A percentile compares a stretch with the other conserved stretches of the same genome.
phyloP scores from a whole-genome alignment of 2,888 invertebrate species.

The Mythimna vitellina region DNA sequence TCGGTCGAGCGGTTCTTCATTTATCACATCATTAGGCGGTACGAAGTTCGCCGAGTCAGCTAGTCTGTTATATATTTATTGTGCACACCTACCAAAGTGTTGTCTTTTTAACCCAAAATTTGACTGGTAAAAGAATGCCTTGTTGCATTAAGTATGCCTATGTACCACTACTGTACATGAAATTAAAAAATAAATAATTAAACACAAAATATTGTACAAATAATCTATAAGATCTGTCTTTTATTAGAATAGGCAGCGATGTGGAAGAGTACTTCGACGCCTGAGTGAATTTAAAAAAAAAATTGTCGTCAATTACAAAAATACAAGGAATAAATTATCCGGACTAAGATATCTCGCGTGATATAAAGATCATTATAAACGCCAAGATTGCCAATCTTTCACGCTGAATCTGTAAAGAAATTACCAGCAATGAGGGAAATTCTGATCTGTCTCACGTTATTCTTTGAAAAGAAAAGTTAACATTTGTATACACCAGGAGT shows the following conservation, averaged over 20 bases:
- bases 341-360: constrained; percentile 10
- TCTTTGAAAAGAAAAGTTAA: constrained; percentile 27
- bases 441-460: constrained; percentile 19
- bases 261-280: too few species aligned
- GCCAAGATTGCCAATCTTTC: constrained; percentile 19
- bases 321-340: not conserved
- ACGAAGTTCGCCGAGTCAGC: too few species aligned
- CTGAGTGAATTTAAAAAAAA: too few species aligned
- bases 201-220: not conserved
- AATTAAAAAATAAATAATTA: too few species aligned
- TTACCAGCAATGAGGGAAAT: constrained; percentile 25
- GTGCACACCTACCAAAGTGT: too few species aligned
- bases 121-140: too few species aligned
- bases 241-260: not conserved
- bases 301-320: not conserved
- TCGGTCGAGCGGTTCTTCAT: too few species aligned
- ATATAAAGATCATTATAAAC: constrained; percentile 9
- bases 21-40: too few species aligned
- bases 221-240: not conserved
- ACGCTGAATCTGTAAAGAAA: constrained; percentile 41
- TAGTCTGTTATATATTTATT: too few species aligned
- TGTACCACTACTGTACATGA: too few species aligned
- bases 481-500: not conserved
- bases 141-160: too few species aligned
- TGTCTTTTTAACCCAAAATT: too few species aligned